Base-by-base conservation (phyloP, 1,140 invertebrate genomes). In the Cryptotermes secundus region DNA sequence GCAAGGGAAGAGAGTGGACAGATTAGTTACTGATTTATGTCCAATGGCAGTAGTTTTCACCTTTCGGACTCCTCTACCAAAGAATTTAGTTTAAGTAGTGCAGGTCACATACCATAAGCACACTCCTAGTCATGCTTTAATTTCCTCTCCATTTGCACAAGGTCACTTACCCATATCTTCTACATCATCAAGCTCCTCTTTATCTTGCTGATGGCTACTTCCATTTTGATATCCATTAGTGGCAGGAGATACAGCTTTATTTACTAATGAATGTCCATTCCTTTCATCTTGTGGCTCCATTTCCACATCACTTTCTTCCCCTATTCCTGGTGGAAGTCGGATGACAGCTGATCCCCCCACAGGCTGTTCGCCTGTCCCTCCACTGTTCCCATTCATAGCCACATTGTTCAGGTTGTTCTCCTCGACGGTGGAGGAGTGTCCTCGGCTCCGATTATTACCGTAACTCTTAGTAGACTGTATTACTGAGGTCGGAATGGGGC, bases 401-500 rank as follows among this genome's bases (percentile, higher is more conserved):
- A 88, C 86, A 86, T 93, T 93, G 85, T 90, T 90, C 81, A 90
- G 88, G 87, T 90, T 87, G 86, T 92, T 93, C 81, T 91, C 90
- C 79, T 90, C 89, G 59, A 90, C 90, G 81, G 53, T 81, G n/a
- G 59, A 83, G 34, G 84, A 85, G 84, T 90, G 90, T 88, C 89
- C 90, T 79, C 89, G 89, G 83, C 91, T 90, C 59, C 59, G 59
- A 82, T 90, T 90, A 84, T 90, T 91, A 82, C 89, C 89, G 49
- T 90, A 90, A 49, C 88, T 84, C 85, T 95, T 95, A 80, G 94
- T 95, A 84, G 94, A 95, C 89, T 95, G 94, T 88, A 95, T 95
- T 72, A 95, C 94, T 84, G 93, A 95, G 72, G 94, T 94, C 89
- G 95, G 94, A 89, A 92, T 91, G 34, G 92, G 90, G 86, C 89